These are phyloP conservation scores for Cossypha niveicapilla DNA, from an alignment of 2,797 vertebrate species.

Conservation along the genomic window DNA sequence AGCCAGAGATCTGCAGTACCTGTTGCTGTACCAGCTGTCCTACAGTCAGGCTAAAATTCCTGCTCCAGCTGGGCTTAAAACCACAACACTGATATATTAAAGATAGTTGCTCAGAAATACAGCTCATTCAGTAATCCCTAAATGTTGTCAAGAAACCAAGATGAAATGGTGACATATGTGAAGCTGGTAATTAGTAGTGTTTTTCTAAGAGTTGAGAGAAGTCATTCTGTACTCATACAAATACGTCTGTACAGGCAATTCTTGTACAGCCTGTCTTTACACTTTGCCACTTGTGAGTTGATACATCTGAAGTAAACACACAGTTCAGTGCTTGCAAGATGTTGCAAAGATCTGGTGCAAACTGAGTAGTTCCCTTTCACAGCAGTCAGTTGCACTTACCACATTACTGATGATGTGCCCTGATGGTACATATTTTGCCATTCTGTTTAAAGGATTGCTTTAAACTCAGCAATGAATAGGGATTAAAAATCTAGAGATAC, in stretches of 20 bases:
- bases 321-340: not conserved
- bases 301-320: constrained; percentile 18
- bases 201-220: constrained; percentile 1
- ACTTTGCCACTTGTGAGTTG: constrained; percentile 5
- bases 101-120: not conserved
- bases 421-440: not conserved
- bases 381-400: not conserved
- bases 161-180: not conserved
- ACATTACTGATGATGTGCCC: not conserved
- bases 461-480: not conserved
- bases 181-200: not conserved
- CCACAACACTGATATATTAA: not conserved
- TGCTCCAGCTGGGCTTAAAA: not conserved
- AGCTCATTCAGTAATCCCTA: not conserved
- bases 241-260: not conserved
- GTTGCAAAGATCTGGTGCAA: constrained; percentile 10
- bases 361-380: not conserved
- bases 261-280: constrained; percentile 33
- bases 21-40: not conserved
- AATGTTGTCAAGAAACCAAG: not conserved
- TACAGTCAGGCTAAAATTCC: not conserved
- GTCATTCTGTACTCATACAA: not conserved
- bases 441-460: not conserved
- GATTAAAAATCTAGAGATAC: not conserved
- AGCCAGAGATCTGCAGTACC: not conserved